These are phyloP conservation scores for Sigmodon hispidus DNA, from an alignment of 2,113 vertebrate genomes.

Conservation along the genomic window DNA sequence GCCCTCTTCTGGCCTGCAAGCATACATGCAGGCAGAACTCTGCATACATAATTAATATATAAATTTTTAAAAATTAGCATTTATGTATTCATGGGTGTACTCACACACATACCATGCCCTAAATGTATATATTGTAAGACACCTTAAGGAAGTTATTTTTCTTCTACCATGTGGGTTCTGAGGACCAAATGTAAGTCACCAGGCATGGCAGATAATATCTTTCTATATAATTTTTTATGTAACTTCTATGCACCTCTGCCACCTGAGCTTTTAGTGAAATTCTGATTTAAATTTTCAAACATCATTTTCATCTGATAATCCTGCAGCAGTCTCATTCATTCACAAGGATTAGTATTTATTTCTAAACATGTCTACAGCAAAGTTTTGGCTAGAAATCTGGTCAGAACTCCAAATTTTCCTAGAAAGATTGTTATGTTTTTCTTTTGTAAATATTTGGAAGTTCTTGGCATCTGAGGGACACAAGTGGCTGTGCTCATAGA, in stretches of 20 bases:
- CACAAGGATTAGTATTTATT: neutral
- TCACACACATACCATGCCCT: neutral
- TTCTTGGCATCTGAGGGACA: neutral
- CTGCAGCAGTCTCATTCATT: neutral
- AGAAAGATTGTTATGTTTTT: neutral
- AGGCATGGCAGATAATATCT: neutral
- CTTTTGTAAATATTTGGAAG: neutral
- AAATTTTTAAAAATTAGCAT: neutral
- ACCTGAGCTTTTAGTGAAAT: neutral
- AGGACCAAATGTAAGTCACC: neutral
- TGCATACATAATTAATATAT: too few relatives aligned
- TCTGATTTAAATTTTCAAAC: conserved; percentile 34
- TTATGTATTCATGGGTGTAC: neutral
- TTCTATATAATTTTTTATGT: neutral
- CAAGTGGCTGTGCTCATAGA: neutral
- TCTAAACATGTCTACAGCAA: neutral
- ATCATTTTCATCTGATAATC: neutral
- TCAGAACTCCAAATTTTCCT: conserved; percentile 33
- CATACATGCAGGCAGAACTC: too few relatives aligned
- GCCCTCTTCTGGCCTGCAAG: too few relatives aligned
- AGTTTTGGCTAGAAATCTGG: neutral
- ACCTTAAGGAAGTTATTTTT: neutral
- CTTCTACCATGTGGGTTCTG: too few relatives aligned
- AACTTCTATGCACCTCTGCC: neutral
- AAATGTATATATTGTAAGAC: neutral